Evolutionary conservation across 1,140 invertebrate species (phyloP), one percentile per base, ranked within the genome.

Genomic region (Ostrea denselamellosa): DNA sequence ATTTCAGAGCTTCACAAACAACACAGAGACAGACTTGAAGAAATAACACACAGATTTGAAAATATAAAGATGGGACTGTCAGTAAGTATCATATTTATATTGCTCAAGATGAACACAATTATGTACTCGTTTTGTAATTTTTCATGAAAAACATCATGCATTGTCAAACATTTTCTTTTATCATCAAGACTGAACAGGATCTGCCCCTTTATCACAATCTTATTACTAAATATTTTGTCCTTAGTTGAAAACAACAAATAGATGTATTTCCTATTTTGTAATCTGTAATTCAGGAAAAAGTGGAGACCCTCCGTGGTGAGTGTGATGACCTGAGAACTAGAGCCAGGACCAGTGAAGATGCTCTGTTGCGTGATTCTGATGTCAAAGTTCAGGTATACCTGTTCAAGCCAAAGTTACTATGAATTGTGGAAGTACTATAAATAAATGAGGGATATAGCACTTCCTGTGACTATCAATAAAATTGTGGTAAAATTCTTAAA

Each of bases 11-110:
- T 94, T 12, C 93, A 94, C 85, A 91, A 92, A 53, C 92, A 94
- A 84, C 94, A 94, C 86, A 89, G 92, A 81, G 91, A 92, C 86
- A 94, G 93, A 88, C 87, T 94, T 22, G 92, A 94, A 71, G 93
- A 94, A 62, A 94, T 94, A 19, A 95, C 93, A 54, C 85, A 90
- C 19, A 90, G 93, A 85, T 94, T 95, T 93, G 93, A 94, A 87
- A 89, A 88, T 17, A 94, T 95, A 71, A 94, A 94, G 84, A 82
- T 92, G 19, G 90, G 89, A 53, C 91, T 94, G 9, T 92, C 91
- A 4, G 94, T 94, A 91, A 93, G 93, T 91, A 22, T n/a, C n/a
- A n/a, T n/a, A n/a, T n/a, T n/a, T n/a, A n/a, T n/a, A n/a, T n/a
- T 44, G 34, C 34, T 44, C 34, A 44, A 44, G 34, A 44, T 44